Evolutionary conservation across 2,888 invertebrate genomes (phyloP), one percentile per base, ranked within the genome.

Genomic region (Limulus polyphemus): DNA sequence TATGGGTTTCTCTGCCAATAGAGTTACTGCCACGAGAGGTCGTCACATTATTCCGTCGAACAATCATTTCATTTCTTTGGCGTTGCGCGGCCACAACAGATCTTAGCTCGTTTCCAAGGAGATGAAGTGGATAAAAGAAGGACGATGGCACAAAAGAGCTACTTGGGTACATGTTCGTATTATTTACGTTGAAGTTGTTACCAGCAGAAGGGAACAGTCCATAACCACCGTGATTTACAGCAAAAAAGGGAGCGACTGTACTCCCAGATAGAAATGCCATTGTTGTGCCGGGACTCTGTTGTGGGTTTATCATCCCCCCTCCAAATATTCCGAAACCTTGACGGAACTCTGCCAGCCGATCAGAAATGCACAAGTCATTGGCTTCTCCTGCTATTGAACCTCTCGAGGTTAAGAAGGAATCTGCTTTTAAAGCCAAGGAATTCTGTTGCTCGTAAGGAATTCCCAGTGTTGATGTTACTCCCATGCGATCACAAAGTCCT

Each of bases 111-210:
- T 62, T 67, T 32, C 69, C 68, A 17, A 68, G 64, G 13, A 69
- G 58, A 49, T 69, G 66, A 55, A 69, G 60, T 61, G 63, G 62
- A 56, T 32, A 32, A 32, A 32, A 32, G 32, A 32, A 32, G 32
- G 74, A 71, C 11, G 74, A 67, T 1, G 73, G 72, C 12, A 75
- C 67, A 48, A 73, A 71, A 1, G 71, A 68, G 7, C 72, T 70
- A 55, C 71, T 69, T 16, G 73, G 62, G 58, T 71, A 72, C 61
- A 69, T 62, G 49, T 67, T 58, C 56, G 72, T 69, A 1, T 59
- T 56, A 16, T 62, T 58, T n/a, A 56, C 62, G 14, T 52, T 55
- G 51, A 63, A 62, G 59, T 69, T 69, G 65, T 69, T 68, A 54
- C 66, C 54, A 58, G 68, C 69, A 2, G 67, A 63, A 3, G 68